phyloP scores from a whole-genome alignment of 2,797 vertebrate genomes.

The Gambelia wislizenii region DNA sequence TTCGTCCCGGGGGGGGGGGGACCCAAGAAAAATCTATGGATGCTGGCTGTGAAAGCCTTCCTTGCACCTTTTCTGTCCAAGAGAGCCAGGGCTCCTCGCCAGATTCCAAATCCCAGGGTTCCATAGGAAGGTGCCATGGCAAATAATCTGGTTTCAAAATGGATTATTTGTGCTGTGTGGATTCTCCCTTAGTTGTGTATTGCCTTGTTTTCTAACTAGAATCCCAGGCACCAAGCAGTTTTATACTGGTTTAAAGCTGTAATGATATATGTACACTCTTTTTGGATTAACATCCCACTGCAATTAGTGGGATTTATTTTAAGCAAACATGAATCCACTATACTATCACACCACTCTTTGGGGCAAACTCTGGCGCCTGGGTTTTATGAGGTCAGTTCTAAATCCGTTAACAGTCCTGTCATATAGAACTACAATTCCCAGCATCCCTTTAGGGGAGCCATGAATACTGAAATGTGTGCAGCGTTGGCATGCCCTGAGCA shows the following conservation, averaged over 20 bases:
- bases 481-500: not conserved
- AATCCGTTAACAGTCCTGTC: not conserved
- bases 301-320: not conserved
- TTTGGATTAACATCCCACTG: not conserved
- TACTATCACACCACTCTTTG: too few relatives aligned
- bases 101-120: too few relatives aligned
- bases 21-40: too few relatives aligned
- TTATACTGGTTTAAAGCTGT: not conserved
- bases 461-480: not conserved
- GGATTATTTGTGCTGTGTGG: too few relatives aligned
- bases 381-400: not conserved
- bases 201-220: not conserved
- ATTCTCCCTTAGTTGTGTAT: not conserved
- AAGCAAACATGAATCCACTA: not conserved
- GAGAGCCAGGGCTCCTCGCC: too few relatives aligned
- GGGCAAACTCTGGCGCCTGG: not conserved
- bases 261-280: not conserved
- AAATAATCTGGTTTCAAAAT: too few relatives aligned
- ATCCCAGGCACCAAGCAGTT: not conserved
- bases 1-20: too few relatives aligned
- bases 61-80: too few relatives aligned
- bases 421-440: slow-evolving; percentile 21
- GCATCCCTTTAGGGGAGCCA: not conserved
- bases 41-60: too few relatives aligned
- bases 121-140: too few relatives aligned